Evolutionary conservation across 2,113 vertebrate genomes (phyloP), one percentile per base, ranked within the genome.

Genomic region (Redunca redunca): DNA sequence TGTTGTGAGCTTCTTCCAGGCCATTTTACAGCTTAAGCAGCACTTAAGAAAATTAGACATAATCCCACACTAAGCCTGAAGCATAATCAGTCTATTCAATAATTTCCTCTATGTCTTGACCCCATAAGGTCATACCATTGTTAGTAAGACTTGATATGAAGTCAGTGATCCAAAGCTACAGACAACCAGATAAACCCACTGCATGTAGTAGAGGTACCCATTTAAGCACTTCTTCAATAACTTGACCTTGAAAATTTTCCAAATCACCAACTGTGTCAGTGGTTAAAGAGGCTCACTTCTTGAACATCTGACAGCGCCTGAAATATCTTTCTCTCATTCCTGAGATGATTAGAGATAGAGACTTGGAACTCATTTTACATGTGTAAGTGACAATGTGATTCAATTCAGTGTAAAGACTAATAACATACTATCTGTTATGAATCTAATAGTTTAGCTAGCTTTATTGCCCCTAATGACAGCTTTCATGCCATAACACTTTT

Each of bases 231-330:
- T 98, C 80, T 96, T 98, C 95, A 91, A 80, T 67, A 26, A 88
- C 97, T 97, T 96, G 98, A 98, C 97, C 97, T 98, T 98, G 96
- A 97, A 97, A 94, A 96, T 67, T 90, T 95, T 60, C 90, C 77
- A 81, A 52, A 97, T 97, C 53, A 74, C 90, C 57, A 46, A 57
- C 52, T 21, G 48, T 94, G 84, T 94, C 95, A 53, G 57, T 90
- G 62, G 55, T 87, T 46, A 84, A 92, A 83, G n/a, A 43, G 86
- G 58, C 52, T 91, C 85, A 64, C 60, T 96, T 60, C 78, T 77
- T 53, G 13, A n/a, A 62, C 36, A 33, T 10, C 43, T 46, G 50
- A 93, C 50, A 74, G 57, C 1, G 17, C 43, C 64, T 62, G 36
- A 67, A 67, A 62, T 21, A 11, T 71, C 33, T 95, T 95, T 84